Evolutionary conservation across 2,888 invertebrate species (phyloP).

Genomic region (Morpho deidamia): DNA sequence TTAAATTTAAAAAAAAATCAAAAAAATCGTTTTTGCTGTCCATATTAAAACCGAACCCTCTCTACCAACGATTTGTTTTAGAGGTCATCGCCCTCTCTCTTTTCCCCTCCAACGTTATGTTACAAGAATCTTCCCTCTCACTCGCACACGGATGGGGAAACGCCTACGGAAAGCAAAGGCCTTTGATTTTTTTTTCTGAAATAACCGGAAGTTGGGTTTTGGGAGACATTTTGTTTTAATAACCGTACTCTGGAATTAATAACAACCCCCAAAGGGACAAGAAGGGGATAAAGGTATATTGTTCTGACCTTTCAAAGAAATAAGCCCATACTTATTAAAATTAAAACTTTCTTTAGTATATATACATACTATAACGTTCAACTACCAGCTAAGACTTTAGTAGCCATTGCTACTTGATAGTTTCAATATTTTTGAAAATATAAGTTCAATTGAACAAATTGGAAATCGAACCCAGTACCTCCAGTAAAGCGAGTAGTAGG

Average conservation of each 20-base stretch:
- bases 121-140: constrained; percentile 39
- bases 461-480: too few relatives aligned
- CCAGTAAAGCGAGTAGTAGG: too few relatives aligned
- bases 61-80: constrained; percentile 74
- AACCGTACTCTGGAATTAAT: constrained; percentile 1
- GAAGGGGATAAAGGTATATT: not conserved
- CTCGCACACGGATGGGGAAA: constrained; percentile 58
- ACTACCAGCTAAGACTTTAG: too few relatives aligned
- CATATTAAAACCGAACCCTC: constrained; percentile 71
- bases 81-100: constrained; percentile 69
- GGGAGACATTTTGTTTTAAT: constrained; percentile 29
- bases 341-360: too few relatives aligned
- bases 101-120: constrained; percentile 44
- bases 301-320: not conserved
- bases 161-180: constrained; percentile 57
- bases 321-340: too few relatives aligned
- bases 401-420: too few relatives aligned
- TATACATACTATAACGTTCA: too few relatives aligned
- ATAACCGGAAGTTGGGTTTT: constrained; percentile 59
- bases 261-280: not conserved
- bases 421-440: too few relatives aligned
- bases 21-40: constrained; percentile 43
- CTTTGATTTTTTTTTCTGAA: constrained; percentile 51
- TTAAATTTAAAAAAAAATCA: constrained; percentile 6
- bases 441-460: too few relatives aligned